Evolutionary conservation across 1,140 invertebrate species (phyloP).

Genomic region (Calliphora vicina): DNA sequence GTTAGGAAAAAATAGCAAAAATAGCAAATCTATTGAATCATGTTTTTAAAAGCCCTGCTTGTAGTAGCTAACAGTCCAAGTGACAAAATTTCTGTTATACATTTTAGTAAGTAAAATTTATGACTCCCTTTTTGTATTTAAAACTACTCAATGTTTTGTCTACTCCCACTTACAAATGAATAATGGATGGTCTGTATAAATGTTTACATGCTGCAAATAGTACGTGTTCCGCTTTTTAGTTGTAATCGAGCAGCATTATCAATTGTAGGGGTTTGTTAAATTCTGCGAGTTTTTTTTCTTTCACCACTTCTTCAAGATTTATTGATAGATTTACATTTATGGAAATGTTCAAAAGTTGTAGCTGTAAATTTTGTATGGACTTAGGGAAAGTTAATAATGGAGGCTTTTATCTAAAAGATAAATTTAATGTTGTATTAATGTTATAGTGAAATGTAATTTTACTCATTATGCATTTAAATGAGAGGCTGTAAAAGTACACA

Average conservation of each 20-base stretch:
- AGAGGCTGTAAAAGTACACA: no score
- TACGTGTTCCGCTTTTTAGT: neutral
- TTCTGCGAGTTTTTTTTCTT: neutral
- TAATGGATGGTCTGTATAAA: neutral
- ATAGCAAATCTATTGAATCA: no score
- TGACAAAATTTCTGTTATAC: neutral
- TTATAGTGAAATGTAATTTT: no score
- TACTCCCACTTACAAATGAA: slow-evolving; percentile 13
- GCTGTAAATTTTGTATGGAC: no score
- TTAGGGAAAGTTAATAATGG: no score
- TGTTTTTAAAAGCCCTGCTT: neutral
- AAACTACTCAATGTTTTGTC: slow-evolving; percentile 1
- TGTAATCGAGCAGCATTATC: neutral
- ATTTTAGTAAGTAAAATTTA: neutral
- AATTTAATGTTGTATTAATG: no score
- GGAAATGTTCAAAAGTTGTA: neutral
- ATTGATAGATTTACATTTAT: neutral
- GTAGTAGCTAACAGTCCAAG: neutral
- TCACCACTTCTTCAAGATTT: neutral
- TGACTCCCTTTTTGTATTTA: slow-evolving; percentile 9
- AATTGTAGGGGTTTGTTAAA: neutral
- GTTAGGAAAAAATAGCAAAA: no score
- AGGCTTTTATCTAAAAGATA: no score
- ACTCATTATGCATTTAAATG: no score
- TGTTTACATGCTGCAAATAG: neutral